A percentile compares a stretch with the other conserved stretches of the same genome.
These are phyloP conservation scores for Isaurus tuberculatus DNA, from an alignment of 92 coral and sea anemone genomes.

Conservation along the genomic window DNA sequence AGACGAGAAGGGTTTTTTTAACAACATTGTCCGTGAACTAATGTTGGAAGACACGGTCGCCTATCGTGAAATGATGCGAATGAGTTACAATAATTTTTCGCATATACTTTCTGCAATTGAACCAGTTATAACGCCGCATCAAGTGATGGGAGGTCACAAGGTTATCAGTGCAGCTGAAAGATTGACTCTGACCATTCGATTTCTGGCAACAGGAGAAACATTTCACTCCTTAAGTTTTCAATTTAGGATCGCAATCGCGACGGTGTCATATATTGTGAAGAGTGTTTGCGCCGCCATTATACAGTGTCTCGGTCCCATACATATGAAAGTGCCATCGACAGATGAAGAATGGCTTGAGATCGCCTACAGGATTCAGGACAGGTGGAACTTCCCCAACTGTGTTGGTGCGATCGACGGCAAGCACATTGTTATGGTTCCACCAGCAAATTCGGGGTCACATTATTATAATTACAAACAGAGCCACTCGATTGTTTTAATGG, in stretches of 20 bases:
- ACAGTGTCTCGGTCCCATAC: slow-evolving; percentile 37
- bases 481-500: no score
- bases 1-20: no score
- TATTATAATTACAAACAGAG: slow-evolving; percentile 55
- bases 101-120: no score
- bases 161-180: no score
- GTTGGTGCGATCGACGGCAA: slow-evolving; percentile 65
- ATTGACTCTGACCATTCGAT: no score
- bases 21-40: no score
- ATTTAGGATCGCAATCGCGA: slow-evolving; percentile 53
- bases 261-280: slow-evolving; percentile 54
- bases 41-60: no score
- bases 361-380: slow-evolving; percentile 50
- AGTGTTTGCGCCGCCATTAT: slow-evolving; percentile 50
- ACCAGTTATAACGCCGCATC: no score
- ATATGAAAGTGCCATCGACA: slow-evolving; percentile 49
- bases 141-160: no score
- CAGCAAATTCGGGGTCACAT: slow-evolving; percentile 57
- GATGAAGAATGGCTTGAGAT: neutral
- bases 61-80: no score
- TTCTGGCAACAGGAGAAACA: slow-evolving; percentile 66
- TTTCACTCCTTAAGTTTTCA: slow-evolving; percentile 57
- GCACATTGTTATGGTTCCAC: slow-evolving; percentile 57
- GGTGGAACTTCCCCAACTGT: slow-evolving; percentile 61
- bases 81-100: no score